These are phyloP conservation scores for Hydrolagus affinis DNA, from an alignment of 2,113 vertebrate species.

Conservation along the genomic window DNA sequence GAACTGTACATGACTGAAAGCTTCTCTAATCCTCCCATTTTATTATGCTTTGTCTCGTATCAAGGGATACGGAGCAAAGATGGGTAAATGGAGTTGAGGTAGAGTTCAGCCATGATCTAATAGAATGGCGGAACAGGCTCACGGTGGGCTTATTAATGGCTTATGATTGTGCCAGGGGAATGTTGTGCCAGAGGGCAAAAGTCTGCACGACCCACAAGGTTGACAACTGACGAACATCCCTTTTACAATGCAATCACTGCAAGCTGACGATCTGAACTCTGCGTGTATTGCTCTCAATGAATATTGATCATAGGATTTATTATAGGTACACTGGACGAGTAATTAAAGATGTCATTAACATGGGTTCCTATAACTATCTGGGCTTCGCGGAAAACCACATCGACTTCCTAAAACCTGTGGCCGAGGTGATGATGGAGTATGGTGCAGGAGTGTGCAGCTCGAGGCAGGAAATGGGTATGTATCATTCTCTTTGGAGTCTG, in stretches of 20 bases:
- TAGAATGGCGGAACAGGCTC: too few species aligned
- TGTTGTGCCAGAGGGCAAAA: background rate
- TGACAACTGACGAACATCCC: background rate
- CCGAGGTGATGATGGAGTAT: slow-evolving; percentile 54
- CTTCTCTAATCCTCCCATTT: too few species aligned
- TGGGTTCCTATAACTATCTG: slow-evolving; percentile 93
- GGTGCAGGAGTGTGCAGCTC: slow-evolving; percentile 75
- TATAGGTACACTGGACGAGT: slow-evolving; percentile 74
- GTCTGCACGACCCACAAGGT: too few species aligned
- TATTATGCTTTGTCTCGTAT: too few species aligned
- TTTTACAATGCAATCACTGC: background rate
- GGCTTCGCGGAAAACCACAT: slow-evolving; percentile 71
- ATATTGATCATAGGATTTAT: slow-evolving; percentile 25
- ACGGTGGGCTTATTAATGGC: too few species aligned
- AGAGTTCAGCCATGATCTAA: too few species aligned
- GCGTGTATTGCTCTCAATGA: background rate
- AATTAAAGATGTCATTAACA: slow-evolving; percentile 78
- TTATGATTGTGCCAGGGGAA: background rate
- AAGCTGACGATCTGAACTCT: too few species aligned
- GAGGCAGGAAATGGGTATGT: slow-evolving; percentile 80
- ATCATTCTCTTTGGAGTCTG: background rate
- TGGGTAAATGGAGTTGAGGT: too few species aligned
- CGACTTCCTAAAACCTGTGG: slow-evolving; percentile 71
- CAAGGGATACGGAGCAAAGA: too few species aligned
- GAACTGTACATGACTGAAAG: too few species aligned